These are phyloP conservation scores for Xiphophorus hellerii DNA, from an alignment of 2,113 vertebrate genomes.

Conservation along the genomic window DNA sequence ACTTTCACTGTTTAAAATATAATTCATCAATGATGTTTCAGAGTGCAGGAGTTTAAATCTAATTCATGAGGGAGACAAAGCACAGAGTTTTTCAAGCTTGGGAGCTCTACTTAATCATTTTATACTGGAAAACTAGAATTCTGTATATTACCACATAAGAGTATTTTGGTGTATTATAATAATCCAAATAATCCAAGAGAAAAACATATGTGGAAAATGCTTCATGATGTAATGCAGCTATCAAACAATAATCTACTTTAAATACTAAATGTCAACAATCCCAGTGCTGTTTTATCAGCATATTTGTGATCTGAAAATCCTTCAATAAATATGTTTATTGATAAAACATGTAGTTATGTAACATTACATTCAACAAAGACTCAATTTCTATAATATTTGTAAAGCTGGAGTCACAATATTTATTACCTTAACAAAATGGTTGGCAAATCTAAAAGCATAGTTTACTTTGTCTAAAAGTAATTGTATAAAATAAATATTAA, in stretches of 20 bases:
- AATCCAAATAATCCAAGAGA: slow-evolving; percentile 76
- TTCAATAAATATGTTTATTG: slow-evolving; percentile 23
- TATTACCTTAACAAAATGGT: neutral
- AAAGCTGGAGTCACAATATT: neutral
- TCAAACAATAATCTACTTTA: slow-evolving; percentile 68
- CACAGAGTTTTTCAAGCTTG: slow-evolving; percentile 49
- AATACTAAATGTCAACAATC: slow-evolving; percentile 63
- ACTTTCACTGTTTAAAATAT: slow-evolving; percentile 48
- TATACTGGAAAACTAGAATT: slow-evolving; percentile 53
- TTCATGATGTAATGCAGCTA: slow-evolving; percentile 53
- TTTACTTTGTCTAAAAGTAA: neutral
- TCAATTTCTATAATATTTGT: neutral
- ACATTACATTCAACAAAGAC: neutral
- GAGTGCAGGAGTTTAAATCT: slow-evolving; percentile 10
- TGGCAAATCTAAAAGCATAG: neutral
- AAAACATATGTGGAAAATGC: slow-evolving; percentile 57
- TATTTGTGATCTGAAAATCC: slow-evolving; percentile 29
- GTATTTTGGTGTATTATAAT: slow-evolving; percentile 72
- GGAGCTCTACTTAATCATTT: slow-evolving; percentile 50
- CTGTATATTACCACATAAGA: slow-evolving; percentile 50
- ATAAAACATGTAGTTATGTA: slow-evolving; percentile 35
- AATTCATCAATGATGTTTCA: slow-evolving; percentile 35
- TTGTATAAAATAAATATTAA: neutral
- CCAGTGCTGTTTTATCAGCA: slow-evolving; percentile 28
- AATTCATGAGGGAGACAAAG: slow-evolving; percentile 37